Evolutionary conservation across 2,888 invertebrate genomes (phyloP).

Genomic region (Orthosia incerta): DNA sequence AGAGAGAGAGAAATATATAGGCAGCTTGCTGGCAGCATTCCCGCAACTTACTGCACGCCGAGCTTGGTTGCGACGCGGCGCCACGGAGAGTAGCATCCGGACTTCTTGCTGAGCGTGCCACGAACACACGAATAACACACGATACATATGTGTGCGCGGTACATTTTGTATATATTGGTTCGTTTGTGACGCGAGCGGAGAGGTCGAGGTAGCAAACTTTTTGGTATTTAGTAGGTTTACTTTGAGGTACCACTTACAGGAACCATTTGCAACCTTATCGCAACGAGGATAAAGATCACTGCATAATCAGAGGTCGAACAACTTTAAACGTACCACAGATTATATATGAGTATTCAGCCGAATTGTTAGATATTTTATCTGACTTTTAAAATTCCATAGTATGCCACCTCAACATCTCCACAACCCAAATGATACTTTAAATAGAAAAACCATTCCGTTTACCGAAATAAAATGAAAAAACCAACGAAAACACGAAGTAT

Average conservation of each 20-base stretch:
- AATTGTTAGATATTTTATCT: not conserved
- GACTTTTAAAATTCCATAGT: not conserved
- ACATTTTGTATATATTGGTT: constrained; percentile 43
- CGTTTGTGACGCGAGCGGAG: constrained; percentile 67
- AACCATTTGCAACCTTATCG: no score
- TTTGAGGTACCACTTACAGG: no score
- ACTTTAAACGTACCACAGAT: no score
- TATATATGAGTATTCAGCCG: no score
- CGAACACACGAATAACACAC: constrained; percentile 80
- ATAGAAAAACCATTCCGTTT: constrained; percentile 74
- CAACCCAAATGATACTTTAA: constrained; percentile 66
- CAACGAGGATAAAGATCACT: no score
- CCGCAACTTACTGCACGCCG: constrained; percentile 97
- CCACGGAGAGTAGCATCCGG: constrained; percentile 97
- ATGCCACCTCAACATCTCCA: constrained; percentile 67
- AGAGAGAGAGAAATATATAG: constrained; percentile 83
- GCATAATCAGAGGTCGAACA: no score
- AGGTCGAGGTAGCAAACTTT: constrained; percentile 71
- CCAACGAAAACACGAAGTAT: constrained; percentile 69
- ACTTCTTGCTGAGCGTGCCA: constrained; percentile 92
- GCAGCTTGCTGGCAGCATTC: constrained; percentile 80
- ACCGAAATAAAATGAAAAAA: constrained; percentile 69
- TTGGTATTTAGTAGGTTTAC: no score
- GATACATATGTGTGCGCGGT: constrained; percentile 85
- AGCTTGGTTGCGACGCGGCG: constrained; percentile 98